A percentile compares a stretch with the other conserved stretches of the same genome.
Evolutionary conservation across 2,888 invertebrate species (phyloP).

Genomic region (Gonocerus acuteangulatus): DNA sequence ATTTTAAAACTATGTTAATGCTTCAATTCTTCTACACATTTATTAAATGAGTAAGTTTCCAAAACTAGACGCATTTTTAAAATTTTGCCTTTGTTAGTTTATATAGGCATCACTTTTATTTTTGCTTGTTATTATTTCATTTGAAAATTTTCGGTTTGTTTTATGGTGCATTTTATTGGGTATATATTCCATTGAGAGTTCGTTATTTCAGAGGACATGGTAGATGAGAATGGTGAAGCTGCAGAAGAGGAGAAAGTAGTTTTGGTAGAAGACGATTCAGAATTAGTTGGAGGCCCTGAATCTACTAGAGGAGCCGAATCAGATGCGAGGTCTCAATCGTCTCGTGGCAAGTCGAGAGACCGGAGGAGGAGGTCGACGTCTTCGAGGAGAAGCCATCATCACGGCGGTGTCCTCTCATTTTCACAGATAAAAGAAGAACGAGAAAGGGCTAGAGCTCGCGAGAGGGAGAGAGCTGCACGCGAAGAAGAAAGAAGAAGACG

Average conservation of each 20-base stretch:
- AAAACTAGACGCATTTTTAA: too few species aligned
- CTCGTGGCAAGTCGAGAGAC: slow-evolving; percentile 42
- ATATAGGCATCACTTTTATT: too few species aligned
- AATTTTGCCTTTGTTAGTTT: too few species aligned
- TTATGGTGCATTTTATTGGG: too few species aligned
- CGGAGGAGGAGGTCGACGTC: slow-evolving; percentile 41
- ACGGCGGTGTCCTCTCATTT: slow-evolving; percentile 61
- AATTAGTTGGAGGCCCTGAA: neutral
- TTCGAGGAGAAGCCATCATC: slow-evolving; percentile 41
- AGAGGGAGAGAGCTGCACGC: slow-evolving; percentile 66
- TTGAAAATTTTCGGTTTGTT: too few species aligned
- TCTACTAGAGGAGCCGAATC: slow-evolving; percentile 20
- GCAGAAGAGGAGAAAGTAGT: slow-evolving; percentile 39
- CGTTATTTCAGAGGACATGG: slow-evolving; percentile 26
- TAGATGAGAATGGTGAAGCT: slow-evolving; percentile 43
- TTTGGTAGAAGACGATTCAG: slow-evolving; percentile 3
- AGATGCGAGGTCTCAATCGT: slow-evolving; percentile 28
- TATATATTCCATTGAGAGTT: too few species aligned
- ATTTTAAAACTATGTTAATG: too few species aligned
- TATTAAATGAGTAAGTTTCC: too few species aligned
- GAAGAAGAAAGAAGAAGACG: slow-evolving; percentile 75
- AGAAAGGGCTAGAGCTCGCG: slow-evolving; percentile 63
- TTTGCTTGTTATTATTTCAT: too few species aligned
- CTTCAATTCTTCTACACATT: too few species aligned
- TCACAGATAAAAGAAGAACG: slow-evolving; percentile 73